Evolutionary conservation across 1,140 invertebrate genomes (phyloP).

Genomic region (Cotesia chilonis): DNA sequence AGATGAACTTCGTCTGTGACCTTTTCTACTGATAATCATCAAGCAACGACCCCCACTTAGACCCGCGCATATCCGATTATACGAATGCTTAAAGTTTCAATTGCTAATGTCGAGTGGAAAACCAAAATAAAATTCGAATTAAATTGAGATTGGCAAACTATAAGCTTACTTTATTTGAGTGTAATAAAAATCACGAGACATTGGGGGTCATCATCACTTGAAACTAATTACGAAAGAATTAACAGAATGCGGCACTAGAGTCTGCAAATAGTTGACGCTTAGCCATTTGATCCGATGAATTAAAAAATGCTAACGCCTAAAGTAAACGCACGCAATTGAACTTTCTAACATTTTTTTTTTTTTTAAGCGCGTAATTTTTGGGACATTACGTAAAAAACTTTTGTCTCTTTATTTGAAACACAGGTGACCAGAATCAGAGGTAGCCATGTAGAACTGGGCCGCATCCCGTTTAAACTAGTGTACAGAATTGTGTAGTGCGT

Average conservation of each 20-base stretch:
- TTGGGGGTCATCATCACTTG: not conserved
- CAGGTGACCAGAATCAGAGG: constrained; percentile 28
- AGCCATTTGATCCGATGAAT: constrained; percentile 20
- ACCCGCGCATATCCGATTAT: constrained; percentile 34
- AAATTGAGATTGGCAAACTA: not conserved
- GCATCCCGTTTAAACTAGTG: constrained; percentile 54
- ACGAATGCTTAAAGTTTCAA: constrained; percentile 15
- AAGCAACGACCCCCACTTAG: constrained; percentile 10
- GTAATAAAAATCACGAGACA: not conserved
- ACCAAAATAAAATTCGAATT: too few species aligned
- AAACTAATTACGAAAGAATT: constrained; percentile 5
- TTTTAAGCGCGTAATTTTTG: constrained; percentile 14
- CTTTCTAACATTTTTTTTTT: constrained; percentile 14
- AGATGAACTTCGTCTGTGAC: constrained; percentile 31
- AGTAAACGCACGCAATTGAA: not conserved
- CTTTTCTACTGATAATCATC: constrained; percentile 32
- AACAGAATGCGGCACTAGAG: constrained; percentile 36
- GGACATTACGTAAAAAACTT: not conserved
- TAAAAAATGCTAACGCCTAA: constrained; percentile 1
- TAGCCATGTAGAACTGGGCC: constrained; percentile 44
- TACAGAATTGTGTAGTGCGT: constrained; percentile 43
- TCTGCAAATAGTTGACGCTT: constrained; percentile 44
- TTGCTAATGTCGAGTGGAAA: not conserved
- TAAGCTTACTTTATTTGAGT: not conserved
- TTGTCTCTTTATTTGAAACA: not conserved